Base-by-base conservation (phyloP, 2,888 invertebrate genomes). In the Latheticus oryzae region DNA sequence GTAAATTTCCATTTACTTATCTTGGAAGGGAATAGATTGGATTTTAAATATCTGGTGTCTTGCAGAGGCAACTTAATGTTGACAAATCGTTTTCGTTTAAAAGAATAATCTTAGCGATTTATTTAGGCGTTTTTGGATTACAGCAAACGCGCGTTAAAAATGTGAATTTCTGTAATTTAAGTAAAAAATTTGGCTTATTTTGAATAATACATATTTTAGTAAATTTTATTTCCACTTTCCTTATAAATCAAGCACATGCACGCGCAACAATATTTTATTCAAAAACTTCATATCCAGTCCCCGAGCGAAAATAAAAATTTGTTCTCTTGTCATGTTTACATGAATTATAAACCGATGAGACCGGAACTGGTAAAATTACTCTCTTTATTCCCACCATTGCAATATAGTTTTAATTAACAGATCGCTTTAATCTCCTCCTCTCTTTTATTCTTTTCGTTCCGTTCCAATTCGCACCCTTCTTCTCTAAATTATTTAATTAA, bases 401-500 rank as follows among this genome's bases (percentile, higher is more conserved):
- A 8, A 7, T 37, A 37, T 37, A 37, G 19, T 37, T 37, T 40
- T 40, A 40, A 40, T 40, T 40, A 40, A 40, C 40, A 40, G 21
- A 33, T 33, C 33, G 33, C n/a, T n/a, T 15, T 33, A 33, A n/a
- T 15, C n/a, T 13, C 15, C 1, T 7, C n/a, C 7, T 13, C 3
- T 13, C 7, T 38, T 12, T 38, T 38, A 13, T 38, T 38, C 37
- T 23, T 21, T 7, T n/a, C n/a, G n/a, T n/a, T n/a, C n/a, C n/a
- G n/a, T n/a, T n/a, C n/a, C 28, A 2, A 2, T 9, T n/a, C 5
- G 28, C n/a, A n/a, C n/a, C n/a, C n/a, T n/a, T n/a, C 35, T 9
- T 23, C 16, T 42, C 15, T 13, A 17, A 42, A 42, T 28, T 42
- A 42, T 42, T 17, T 42, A 35, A 35, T 42, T 45, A 45, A 45